Conservation (phyloP, 2,113 vertebrate species). For the Egretta garzetta region DNA sequence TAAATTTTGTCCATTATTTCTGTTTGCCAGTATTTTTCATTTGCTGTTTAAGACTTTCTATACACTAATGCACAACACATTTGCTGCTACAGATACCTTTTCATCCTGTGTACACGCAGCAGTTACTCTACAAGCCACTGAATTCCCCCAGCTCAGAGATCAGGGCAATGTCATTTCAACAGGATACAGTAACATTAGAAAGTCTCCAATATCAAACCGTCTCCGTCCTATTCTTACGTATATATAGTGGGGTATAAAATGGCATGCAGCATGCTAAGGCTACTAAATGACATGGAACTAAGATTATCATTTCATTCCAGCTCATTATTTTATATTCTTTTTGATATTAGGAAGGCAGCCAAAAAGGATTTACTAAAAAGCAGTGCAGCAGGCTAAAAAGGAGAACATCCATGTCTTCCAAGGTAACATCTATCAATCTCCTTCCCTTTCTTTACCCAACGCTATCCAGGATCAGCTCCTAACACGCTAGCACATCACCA, state of each 20-base stretch:
- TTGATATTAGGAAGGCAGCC: background rate
- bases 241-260: background rate
- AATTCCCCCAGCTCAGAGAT: background rate
- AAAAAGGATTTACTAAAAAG: background rate
- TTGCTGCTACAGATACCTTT: background rate
- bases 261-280: background rate
- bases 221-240: background rate
- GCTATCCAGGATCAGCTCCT: background rate
- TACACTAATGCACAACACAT: background rate
- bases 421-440: background rate
- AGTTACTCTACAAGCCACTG: background rate
- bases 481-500: background rate
- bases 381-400: background rate
- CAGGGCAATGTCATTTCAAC: background rate
- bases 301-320: background rate
- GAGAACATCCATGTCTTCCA: background rate
- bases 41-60: background rate
- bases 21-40: background rate
- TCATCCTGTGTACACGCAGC: background rate
- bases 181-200: background rate
- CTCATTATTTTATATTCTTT: background rate
- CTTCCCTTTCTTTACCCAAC: background rate
- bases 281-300: background rate
- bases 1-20: background rate
- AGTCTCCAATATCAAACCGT: background rate